A percentile compares a stretch with the other conserved stretches of the same genome.
Conservation (phyloP, 2,888 invertebrate species). For the Eupithecia insigniata region DNA sequence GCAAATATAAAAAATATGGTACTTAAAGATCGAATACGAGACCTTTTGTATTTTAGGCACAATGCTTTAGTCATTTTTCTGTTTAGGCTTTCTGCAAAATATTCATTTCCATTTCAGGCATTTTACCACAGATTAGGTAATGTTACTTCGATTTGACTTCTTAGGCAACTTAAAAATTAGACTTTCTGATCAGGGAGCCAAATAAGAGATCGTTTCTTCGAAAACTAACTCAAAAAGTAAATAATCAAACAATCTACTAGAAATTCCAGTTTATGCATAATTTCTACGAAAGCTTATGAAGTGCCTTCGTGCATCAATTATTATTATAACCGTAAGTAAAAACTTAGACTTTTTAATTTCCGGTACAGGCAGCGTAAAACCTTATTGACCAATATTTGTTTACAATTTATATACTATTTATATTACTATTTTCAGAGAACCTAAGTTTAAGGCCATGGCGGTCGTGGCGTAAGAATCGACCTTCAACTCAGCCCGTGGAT, state of each 20-base stretch:
- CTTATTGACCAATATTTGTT: background rate
- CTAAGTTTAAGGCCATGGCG: background rate
- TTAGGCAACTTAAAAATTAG: too few species aligned
- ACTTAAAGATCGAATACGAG: too few species aligned
- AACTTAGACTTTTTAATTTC: constrained; percentile 55
- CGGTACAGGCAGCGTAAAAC: constrained; percentile 45
- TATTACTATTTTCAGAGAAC: background rate
- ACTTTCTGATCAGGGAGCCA: too few species aligned
- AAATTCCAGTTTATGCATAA: constrained; percentile 23
- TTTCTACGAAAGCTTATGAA: constrained; percentile 35
- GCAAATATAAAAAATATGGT: too few species aligned
- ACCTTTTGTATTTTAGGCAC: too few species aligned
- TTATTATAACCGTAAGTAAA: constrained; percentile 34
- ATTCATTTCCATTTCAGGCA: too few species aligned
- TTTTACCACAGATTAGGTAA: too few species aligned
- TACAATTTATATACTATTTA: background rate
- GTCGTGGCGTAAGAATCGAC: background rate
- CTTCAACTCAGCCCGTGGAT: background rate
- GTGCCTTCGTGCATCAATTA: constrained; percentile 26
- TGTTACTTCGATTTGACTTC: too few species aligned
- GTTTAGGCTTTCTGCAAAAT: too few species aligned
- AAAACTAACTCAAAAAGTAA: background rate
- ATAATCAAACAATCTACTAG: constrained; percentile 6
- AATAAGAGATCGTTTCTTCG: background rate
- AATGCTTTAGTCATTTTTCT: too few species aligned